Evolutionary conservation across 1,140 invertebrate species (phyloP).

Genomic region (Holcopasites calliopsidis): DNA sequence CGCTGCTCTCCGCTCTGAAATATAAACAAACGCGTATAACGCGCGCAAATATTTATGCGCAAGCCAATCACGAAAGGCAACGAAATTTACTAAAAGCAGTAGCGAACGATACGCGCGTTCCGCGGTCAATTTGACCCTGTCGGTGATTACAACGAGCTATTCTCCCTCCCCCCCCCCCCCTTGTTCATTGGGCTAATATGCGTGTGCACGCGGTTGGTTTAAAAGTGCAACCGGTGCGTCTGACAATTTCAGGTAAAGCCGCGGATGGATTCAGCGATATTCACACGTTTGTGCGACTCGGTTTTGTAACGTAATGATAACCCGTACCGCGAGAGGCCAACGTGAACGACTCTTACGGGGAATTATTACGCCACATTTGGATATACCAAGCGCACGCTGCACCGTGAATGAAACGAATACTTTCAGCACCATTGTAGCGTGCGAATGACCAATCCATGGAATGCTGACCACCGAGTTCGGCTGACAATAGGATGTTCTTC

Average conservation of each 20-base stretch:
- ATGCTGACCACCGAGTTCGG: not conserved
- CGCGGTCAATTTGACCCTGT: conserved; percentile 41
- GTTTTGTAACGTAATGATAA: too few species aligned
- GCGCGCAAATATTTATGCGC: conserved; percentile 63
- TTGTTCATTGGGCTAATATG: not conserved
- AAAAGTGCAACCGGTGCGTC: not conserved
- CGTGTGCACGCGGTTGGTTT: not conserved
- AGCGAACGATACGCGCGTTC: conserved; percentile 12
- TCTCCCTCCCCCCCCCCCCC: not conserved
- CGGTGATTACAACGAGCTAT: conserved; percentile 38
- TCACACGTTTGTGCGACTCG: too few species aligned
- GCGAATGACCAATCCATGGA: not conserved
- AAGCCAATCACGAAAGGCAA: conserved; percentile 40
- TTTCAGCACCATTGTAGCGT: not conserved
- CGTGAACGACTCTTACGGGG: not conserved
- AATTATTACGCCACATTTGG: not conserved
- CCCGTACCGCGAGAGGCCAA: not conserved
- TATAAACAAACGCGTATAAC: conserved; percentile 37
- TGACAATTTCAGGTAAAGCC: not conserved
- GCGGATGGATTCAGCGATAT: too few species aligned
- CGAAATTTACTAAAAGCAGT: conserved; percentile 52
- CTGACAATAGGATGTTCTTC: not conserved
- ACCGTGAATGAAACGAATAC: not conserved
- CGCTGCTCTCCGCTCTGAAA: not conserved
- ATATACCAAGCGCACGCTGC: not conserved